These are phyloP conservation scores for Rallus crepitans DNA, from an alignment of 2,797 vertebrate species.

Conservation along the genomic window DNA sequence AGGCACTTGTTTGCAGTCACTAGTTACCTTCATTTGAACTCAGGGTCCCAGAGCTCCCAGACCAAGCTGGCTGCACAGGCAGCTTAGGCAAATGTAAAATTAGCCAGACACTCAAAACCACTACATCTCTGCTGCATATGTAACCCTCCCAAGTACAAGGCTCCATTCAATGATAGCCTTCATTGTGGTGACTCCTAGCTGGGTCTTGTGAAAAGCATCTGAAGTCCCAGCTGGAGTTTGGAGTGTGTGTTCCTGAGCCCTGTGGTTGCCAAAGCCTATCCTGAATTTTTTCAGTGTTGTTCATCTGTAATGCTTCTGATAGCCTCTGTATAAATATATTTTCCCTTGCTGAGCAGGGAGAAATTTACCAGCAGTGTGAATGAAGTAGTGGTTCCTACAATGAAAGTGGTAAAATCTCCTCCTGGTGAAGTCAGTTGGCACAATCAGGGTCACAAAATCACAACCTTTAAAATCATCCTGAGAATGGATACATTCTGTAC, in stretches of 20 bases:
- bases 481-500: constrained; percentile 55
- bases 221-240: neutral
- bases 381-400: neutral
- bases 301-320: neutral
- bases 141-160: neutral
- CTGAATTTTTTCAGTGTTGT: neutral
- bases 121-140: neutral
- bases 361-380: neutral
- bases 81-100: neutral
- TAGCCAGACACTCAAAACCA: neutral
- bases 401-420: constrained; percentile 9
- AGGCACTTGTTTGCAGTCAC: neutral
- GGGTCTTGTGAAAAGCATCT: neutral
- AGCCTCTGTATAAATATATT: neutral
- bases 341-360: neutral
- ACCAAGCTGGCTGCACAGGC: neutral
- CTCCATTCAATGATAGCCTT: neutral
- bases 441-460: constrained; percentile 43
- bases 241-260: neutral
- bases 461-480: constrained; percentile 3
- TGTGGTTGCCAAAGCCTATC: neutral
- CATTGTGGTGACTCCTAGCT: neutral
- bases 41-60: neutral
- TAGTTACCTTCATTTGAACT: constrained; percentile 30
- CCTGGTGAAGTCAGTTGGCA: neutral